Evolutionary conservation across 2,888 invertebrate genomes (phyloP), one percentile per base, ranked within the genome.

Genomic region (Therioaphis trifolii): DNA sequence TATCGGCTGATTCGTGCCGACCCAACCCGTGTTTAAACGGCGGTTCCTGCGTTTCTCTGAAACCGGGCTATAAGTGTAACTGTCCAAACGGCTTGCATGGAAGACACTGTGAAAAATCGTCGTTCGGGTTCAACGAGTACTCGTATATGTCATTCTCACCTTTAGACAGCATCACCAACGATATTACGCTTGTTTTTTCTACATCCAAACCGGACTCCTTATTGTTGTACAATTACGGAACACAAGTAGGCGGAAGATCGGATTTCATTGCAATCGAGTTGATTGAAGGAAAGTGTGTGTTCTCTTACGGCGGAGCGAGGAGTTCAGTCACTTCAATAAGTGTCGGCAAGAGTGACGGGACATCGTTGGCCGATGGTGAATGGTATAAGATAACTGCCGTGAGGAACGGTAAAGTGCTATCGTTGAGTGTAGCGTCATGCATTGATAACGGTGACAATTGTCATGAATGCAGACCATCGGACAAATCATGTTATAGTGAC

Each of bases 361-460:
- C 74, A 87, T 92, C 92, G 86, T 90, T 98, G 21, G 92, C 95
- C 1, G 94, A 97, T 88, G 97, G 97, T 0, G 92, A 92, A 86
- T 98, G 98, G 98, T 93, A 96, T 88, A 96, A 96, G 88, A 92
- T 98, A 24, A 96, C 95, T 0, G 96, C 96, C 0, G 96, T 96
- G 0, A 92, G 96, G 87, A 96, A 97, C 88, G 96, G 96, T 40
- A 91, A 95, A 86, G 95, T 96, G 0, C 93, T 96, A 86, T 96
- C 96, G 0, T 88, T 97, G 43, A 96, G 95, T 87, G 92, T 96
- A 4, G 93, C 95, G 0, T 90, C 92, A 40, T 97, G 96, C 87
- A 92, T 92, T 1, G 96, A 96, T 86, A 94, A 95, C 88, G 96
- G 96, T 0, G 96, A 96, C 87, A 89, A 93, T 69, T 96, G 96